Evolutionary conservation across 2,113 vertebrate species (phyloP).

Genomic region (Rana temporaria): DNA sequence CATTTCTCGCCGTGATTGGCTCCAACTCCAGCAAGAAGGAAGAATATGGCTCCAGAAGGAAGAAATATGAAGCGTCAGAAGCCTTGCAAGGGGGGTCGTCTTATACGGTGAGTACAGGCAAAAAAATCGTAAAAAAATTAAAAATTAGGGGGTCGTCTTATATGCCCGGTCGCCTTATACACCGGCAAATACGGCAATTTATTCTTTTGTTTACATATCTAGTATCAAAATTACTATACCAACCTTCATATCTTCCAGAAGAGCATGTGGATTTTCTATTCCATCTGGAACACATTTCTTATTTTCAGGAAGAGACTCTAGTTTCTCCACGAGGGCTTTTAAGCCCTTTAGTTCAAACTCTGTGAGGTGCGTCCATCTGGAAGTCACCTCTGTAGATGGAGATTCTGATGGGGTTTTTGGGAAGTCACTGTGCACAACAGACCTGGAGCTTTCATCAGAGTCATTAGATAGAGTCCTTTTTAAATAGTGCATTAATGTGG

Average conservation of each 20-base stretch:
- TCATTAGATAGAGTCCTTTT: constrained; percentile 84
- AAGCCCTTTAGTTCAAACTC: constrained; percentile 93
- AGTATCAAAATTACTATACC: constrained; percentile 37
- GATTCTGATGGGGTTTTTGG: constrained; percentile 87
- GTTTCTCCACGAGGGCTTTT: constrained; percentile 90
- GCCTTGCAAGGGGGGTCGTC: no score
- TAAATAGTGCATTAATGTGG: constrained; percentile 72
- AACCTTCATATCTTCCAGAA: constrained; percentile 95
- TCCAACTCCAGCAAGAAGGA: no score
- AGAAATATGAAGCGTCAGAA: no score
- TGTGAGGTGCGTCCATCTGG: constrained; percentile 90
- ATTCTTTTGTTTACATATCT: no score
- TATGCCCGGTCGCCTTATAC: no score
- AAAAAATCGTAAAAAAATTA: no score
- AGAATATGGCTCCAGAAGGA: no score
- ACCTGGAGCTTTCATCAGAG: constrained; percentile 84
- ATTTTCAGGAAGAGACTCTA: constrained; percentile 92
- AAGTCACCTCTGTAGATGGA: constrained; percentile 75
- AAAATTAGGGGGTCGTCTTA: no score
- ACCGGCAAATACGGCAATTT: no score
- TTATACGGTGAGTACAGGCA: no score
- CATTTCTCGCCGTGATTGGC: no score
- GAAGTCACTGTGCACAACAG: constrained; percentile 74
- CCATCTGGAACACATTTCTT: constrained; percentile 92
- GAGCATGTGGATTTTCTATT: constrained; percentile 87